Base-by-base conservation (phyloP, 92 coral and sea anemone genomes). In the Pocillopora grandis region DNA sequence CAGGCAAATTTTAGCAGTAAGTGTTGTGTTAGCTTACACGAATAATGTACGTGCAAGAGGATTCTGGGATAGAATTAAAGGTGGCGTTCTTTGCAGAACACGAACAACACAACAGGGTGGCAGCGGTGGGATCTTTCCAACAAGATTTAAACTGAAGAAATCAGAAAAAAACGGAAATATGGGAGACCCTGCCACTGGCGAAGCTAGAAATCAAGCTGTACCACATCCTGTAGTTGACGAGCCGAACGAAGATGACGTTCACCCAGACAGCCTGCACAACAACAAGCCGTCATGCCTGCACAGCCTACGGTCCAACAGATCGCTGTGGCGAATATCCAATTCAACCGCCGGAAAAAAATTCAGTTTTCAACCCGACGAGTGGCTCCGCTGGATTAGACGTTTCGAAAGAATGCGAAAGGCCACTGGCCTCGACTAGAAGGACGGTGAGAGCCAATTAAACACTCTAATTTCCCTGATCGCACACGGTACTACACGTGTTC, bases 371-470 rank as follows among this genome's bases (percentile, higher is more conserved):
- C 49, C 69, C 18, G 81, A 6, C 17, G 81, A 59, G 2, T 77
- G 69, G 81, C 14, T 42, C n/a, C 21, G 68, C 10, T 77, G 68
- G 65, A 58, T 77, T 21, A 19, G 55, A 27, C 77, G 87, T 89
- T 85, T 21, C 67, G 88, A 89, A 23, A 62, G 88, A 63, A 85
- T 80, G 58, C 37, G 89, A 52, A 80, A 76, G 58, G 92, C 89
- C 6, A 79, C 89, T 15, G 85, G 82, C 56, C 87, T 90, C 70
- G 89, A 90, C 66, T 71, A 80, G 78, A 87, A 80, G 63, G 64
- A 67, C 37, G 69, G 72, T 35, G 84, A 85, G 64, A 80, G 62
- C 68, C 91, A 87, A 66, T 87, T 91, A n/a, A 87, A 87, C 66
- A 91, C 89, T 8, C 49, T 87, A 62, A 71, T 91, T 18, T 87